Conservation (phyloP, 2,888 invertebrate genomes). For the Leistus spinibarbis region DNA sequence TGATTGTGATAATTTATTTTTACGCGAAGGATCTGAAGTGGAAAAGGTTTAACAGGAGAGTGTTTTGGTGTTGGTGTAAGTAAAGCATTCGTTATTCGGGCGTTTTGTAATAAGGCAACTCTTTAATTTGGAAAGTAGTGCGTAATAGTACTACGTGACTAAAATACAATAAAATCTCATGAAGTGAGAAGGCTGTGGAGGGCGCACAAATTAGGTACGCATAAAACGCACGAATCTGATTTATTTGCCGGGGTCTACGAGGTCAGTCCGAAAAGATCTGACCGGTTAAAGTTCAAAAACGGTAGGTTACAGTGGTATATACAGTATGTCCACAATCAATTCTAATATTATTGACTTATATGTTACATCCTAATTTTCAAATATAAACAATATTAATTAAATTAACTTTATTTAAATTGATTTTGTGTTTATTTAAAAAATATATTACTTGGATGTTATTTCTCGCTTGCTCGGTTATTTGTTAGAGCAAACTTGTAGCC, state of each 20-base stretch:
- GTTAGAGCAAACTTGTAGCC: too few relatives aligned
- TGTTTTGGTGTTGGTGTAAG: not conserved
- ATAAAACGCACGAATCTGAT: slow-evolving; percentile 48
- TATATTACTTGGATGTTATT: too few relatives aligned
- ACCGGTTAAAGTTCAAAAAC: not conserved
- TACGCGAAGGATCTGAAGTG: not conserved
- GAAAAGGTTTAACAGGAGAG: not conserved
- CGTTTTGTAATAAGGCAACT: slow-evolving; percentile 26
- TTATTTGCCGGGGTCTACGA: slow-evolving; percentile 42
- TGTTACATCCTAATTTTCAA: too few relatives aligned
- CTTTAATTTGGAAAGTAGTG: slow-evolving; percentile 33
- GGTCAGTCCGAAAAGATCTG: slow-evolving; percentile 1
- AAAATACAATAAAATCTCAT: slow-evolving; percentile 8
- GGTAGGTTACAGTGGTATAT: not conserved
- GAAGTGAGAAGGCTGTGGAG: not conserved
- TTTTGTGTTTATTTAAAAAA: too few relatives aligned
- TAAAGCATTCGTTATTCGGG: not conserved
- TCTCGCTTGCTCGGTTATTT: too few relatives aligned
- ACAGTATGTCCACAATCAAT: not conserved
- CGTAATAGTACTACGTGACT: slow-evolving; percentile 30
- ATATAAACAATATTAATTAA: too few relatives aligned
- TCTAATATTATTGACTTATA: too few relatives aligned
- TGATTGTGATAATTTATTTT: not conserved
- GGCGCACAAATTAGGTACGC: slow-evolving; percentile 22
- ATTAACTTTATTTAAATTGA: too few relatives aligned